phyloP scores from a whole-genome alignment of 2,113 vertebrate species.

The Trematomus loennbergii region DNA sequence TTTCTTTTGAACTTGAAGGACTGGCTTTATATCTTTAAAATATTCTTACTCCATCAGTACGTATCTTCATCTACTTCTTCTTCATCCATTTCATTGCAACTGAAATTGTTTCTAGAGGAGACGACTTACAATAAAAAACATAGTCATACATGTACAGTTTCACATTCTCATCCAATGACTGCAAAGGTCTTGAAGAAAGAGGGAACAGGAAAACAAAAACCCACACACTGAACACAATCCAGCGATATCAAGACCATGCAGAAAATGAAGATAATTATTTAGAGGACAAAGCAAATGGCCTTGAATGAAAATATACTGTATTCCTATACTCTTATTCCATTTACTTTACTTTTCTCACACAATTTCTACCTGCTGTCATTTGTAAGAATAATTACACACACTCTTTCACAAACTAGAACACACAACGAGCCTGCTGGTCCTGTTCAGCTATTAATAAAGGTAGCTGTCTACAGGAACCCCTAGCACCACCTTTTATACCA shows the following conservation, averaged over 20 bases:
- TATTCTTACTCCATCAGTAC: too few relatives aligned
- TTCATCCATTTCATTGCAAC: neutral
- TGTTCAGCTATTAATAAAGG: neutral
- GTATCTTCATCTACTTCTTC: too few relatives aligned
- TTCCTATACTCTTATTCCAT: neutral
- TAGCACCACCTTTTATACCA: too few relatives aligned
- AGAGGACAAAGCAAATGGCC: neutral
- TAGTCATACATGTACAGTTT: neutral
- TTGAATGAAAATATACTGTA: neutral
- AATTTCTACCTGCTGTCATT: neutral
- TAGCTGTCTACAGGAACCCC: constrained; percentile 22
- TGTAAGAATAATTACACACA: neutral
- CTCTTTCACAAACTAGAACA: neutral
- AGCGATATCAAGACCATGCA: neutral
- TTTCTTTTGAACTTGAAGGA: neutral
- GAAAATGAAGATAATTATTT: neutral
- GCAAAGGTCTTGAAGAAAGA: neutral
- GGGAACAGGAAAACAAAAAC: neutral
- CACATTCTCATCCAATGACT: neutral
- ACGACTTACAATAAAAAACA: neutral
- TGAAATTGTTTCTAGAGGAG: neutral
- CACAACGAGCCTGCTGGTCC: neutral
- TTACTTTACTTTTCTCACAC: neutral
- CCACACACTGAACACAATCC: neutral
- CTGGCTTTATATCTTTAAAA: neutral